Evolutionary conservation across 2,113 vertebrate genomes (phyloP), one percentile per base, ranked within the genome.

Genomic region (Myotis brandtii): DNA sequence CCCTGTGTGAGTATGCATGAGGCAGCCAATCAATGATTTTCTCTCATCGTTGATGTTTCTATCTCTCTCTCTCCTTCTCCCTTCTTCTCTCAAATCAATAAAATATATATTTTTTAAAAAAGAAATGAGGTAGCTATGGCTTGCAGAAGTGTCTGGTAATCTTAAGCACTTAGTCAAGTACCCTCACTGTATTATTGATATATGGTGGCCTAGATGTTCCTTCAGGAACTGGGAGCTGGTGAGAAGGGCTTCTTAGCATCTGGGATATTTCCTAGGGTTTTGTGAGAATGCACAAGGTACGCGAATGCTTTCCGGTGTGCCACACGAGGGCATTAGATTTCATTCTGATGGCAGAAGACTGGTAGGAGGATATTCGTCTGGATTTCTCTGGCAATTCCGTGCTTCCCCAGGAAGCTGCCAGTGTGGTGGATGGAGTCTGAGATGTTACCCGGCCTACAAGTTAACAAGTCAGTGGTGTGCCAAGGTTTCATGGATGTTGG

Each of bases 301-400:
- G 27, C 8, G 32, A n/a, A 23, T 4, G 23, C 56, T 72, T 8
- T 81, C 30, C 43, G 9, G 10, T 69, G 11, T 34, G 48, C 54
- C 76, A 9, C 13, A 18, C 0, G 5, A 52, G 23, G 64, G 21
- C 48, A 34, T 66, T 30, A 43, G 50, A 77, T 32, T 43, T 9
- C 11, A 13, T 37, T 86, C 34, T 9, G 6, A 40, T 66, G 23
- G 59, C 62, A 62, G 70, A n/a, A 46, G 59, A 67, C 4, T 62
- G 12, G 21, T 1, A 59, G 37, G 9, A 46, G 21, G 32, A 21
- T n/a, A 9, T 1, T 2, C 0, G 0, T 37, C 25, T 64, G 14
- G 13, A 54, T 73, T 21, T 79, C 30, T 77, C 67, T 40, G 59
- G 81, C 43, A 12, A 10, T 34, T 43, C 18, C 17, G 11, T 54